Conservation (phyloP, 2,888 invertebrate genomes). For the Xanthia togata region DNA sequence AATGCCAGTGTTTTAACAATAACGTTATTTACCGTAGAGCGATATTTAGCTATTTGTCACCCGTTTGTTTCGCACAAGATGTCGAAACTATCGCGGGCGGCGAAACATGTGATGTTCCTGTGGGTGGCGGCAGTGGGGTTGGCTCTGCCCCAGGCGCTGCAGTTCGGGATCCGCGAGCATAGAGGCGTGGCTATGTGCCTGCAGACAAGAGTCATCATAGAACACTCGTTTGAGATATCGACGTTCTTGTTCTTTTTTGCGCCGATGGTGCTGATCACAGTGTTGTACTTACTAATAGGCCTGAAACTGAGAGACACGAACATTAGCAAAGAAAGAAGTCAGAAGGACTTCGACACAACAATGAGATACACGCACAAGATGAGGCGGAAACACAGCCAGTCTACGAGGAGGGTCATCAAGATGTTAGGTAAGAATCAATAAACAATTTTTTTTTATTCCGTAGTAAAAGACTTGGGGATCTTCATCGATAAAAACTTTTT, state of each 20-base stretch:
- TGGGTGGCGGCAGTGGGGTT: slow-evolving; percentile 95
- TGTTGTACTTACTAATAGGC: slow-evolving; percentile 93
- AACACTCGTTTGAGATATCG: slow-evolving; percentile 93
- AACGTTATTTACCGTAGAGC: slow-evolving; percentile 95
- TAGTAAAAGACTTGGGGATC: too few relatives aligned
- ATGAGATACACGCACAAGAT: slow-evolving; percentile 74
- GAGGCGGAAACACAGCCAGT: slow-evolving; percentile 87
- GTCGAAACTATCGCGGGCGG: slow-evolving; percentile 96
- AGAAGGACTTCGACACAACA: slow-evolving; percentile 72
- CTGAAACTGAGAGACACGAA: slow-evolving; percentile 90
- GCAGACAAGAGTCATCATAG: slow-evolving; percentile 87
- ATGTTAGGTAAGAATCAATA: slow-evolving; percentile 92
- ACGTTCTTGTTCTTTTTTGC: slow-evolving; percentile 93
- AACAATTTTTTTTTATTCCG: not conserved
- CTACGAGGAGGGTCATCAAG: slow-evolving; percentile 93
- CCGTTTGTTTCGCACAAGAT: slow-evolving; percentile 94
- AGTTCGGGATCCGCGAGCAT: slow-evolving; percentile 84
- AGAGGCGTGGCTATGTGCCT: slow-evolving; percentile 86
- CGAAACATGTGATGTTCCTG: slow-evolving; percentile 94
- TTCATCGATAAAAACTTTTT: too few relatives aligned
- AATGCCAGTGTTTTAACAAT: slow-evolving; percentile 95
- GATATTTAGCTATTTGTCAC: slow-evolving; percentile 92
- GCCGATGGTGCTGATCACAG: slow-evolving; percentile 94
- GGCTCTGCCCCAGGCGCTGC: slow-evolving; percentile 93
- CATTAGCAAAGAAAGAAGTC: slow-evolving; percentile 75